Base-by-base conservation (phyloP, 2,888 invertebrate genomes). In the Panorpa germanica region DNA sequence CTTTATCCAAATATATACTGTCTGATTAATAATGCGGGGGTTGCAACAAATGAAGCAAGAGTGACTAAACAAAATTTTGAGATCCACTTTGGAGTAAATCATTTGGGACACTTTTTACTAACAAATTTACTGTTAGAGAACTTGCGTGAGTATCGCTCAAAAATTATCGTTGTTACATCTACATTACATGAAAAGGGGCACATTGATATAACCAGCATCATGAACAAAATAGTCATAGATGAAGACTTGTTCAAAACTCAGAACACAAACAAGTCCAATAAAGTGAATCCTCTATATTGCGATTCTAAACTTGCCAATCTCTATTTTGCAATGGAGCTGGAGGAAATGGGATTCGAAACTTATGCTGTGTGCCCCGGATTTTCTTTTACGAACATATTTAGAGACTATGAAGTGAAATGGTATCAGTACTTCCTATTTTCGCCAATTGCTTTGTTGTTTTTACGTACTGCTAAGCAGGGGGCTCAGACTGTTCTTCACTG, bases 91-190 rank as follows among this genome's bases (percentile, higher is more conserved):
- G 82, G 78, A 9, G 71, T 78, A 0, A 85, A 85, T 48, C 76
- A 85, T 47, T 55, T 86, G 36, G 82, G 81, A 1, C 90, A 86
- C 46, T 90, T 85, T 49, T 61, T 82, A 29, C 56, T 91, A n/a
- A 85, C 85, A 2, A 72, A 74, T 43, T 54, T 83, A 35, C 57
- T 90, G 7, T 43, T 81, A 32, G 72, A 78, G 28, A 55, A 27
- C n/a, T n/a, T n/a, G n/a, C n/a, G n/a, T n/a, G n/a, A n/a, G n/a
- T n/a, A n/a, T n/a, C n/a, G n/a, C n/a, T n/a, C n/a, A n/a, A n/a
- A n/a, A n/a, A n/a, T n/a, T n/a, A n/a, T n/a, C n/a, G n/a, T n/a
- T n/a, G n/a, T n/a, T 2, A 65, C 78, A 3, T 82, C 81, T 1
- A 59, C 64, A 10, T 54, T 81, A 6, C 69, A 78, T 44, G 72